These are phyloP conservation scores for Crotalus viridis DNA, from an alignment of 2,113 vertebrate species.

Conservation along the genomic window DNA sequence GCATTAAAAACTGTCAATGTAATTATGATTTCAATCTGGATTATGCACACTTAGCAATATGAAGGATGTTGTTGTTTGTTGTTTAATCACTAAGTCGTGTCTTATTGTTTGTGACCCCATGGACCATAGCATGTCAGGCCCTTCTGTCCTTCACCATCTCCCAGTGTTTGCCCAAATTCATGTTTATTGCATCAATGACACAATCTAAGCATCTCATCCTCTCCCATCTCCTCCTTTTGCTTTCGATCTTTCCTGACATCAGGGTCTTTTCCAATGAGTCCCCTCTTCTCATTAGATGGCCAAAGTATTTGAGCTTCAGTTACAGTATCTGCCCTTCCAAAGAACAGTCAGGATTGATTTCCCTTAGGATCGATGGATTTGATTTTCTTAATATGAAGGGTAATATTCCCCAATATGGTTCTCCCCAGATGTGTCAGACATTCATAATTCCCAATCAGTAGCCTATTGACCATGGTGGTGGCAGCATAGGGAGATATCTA, in stretches of 20 bases:
- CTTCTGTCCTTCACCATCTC: background rate
- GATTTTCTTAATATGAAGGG: background rate
- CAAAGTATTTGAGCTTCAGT: background rate
- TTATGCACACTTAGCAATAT: background rate
- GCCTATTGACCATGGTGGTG: background rate
- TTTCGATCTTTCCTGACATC: background rate
- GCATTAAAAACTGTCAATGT: background rate
- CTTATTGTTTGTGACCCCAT: background rate
- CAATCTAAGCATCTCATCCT: background rate
- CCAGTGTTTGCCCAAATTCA: background rate
- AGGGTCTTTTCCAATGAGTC: background rate
- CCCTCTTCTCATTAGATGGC: background rate
- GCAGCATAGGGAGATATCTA: background rate
- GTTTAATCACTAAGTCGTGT: background rate
- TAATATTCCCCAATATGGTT: background rate
- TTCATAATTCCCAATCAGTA: background rate
- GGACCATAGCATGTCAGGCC: background rate
- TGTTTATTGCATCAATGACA: background rate
- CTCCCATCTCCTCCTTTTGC: background rate
- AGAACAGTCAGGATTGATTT: background rate
- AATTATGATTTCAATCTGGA: background rate
- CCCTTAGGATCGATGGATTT: background rate
- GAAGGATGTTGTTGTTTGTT: background rate
- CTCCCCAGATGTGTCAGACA: background rate
- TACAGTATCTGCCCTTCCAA: background rate